Base-by-base conservation (phyloP, 2,888 invertebrate genomes). In the Ectropis crepuscularia region DNA sequence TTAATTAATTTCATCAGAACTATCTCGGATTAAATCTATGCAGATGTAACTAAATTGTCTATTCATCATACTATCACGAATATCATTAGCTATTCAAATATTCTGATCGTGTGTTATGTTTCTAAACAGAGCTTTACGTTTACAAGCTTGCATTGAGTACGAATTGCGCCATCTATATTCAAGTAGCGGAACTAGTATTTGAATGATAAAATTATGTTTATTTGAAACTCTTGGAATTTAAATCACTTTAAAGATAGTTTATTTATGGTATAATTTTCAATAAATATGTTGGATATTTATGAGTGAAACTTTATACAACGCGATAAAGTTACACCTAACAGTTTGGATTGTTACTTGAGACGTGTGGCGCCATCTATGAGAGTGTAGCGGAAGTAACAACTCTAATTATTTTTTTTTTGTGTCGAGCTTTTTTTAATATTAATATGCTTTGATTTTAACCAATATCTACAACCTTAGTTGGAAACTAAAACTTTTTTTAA, bases 161-260 rank as follows among this genome's bases (percentile, higher is more conserved):
- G 37, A 9, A n/a, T 68, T 43, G 5, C 75, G 82, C 77, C 80
- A 84, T 78, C 85, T 83, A 73, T 68, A 41, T 68, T 47, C 51
- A 65, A 74, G 70, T 80, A 76, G 82, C 61, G 0, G 61, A 70
- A 77, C 39, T 10, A 12, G 12, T 38, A 11, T 47, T 10, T 47
- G 41, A 47, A 47, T 48, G 39, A 47, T 16, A 5, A 41, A 47
- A 41, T 55, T 47, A 55, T 55, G 55, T n/a, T 8, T 47, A 55
- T 39, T n/a, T 47, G 7, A 6, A 2, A 38, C 12, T 7, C 10
- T 55, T 10, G 6, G 10, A 38, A 5, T 47, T 16, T 7, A 11
- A 28, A 55, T 39, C 28, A 28, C 37, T 43, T 9, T 28, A 46
- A 6, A 6, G 46, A 9, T 38, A 12, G 12, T 39, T 39, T 12